Percentiles rank a stretch among this genome's conserved stretches.
phyloP scores from a whole-genome alignment of 1,140 invertebrate species.

The Zaprionus camerounensis region DNA sequence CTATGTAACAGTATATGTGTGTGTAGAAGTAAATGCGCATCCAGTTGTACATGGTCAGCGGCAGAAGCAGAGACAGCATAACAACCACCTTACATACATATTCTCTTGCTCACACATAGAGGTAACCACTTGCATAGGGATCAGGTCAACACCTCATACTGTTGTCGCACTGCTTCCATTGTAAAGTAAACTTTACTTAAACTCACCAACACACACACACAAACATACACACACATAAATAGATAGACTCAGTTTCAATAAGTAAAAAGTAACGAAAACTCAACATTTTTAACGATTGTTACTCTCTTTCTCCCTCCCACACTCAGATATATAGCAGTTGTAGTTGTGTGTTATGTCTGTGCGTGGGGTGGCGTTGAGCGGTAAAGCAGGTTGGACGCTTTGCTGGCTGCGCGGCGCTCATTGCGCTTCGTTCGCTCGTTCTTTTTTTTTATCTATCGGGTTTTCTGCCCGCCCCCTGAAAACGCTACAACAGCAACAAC shows the following conservation, averaged over 20 bases:
- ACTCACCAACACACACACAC: conserved; percentile 5
- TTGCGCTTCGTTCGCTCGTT: conserved; percentile 33
- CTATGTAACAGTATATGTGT: neutral
- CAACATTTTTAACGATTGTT: conserved; percentile 22
- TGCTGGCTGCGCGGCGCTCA: conserved; percentile 37
- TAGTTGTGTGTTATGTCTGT: neutral
- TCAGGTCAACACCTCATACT: conserved; percentile 1
- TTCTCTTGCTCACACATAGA: neutral
- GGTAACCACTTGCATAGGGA: conserved; percentile 19
- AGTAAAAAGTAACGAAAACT: conserved; percentile 10
- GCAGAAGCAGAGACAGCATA: conserved; percentile 12
- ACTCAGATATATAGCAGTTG: neutral
- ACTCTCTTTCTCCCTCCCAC: conserved; percentile 3
- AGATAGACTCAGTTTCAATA: conserved; percentile 41
- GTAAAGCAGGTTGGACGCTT: conserved; percentile 2
- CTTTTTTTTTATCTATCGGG: conserved; percentile 41
- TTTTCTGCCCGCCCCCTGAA: conserved; percentile 45
- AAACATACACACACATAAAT: neutral
- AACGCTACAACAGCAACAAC: conserved; percentile 31
- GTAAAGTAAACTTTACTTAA: conserved; percentile 17
- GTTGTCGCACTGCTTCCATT: neutral
- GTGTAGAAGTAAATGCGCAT: conserved; percentile 36
- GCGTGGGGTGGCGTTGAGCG: neutral
- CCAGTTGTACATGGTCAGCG: conserved; percentile 29
- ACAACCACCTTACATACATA: conserved; percentile 36